A percentile compares a stretch with the other conserved stretches of the same genome.
Evolutionary conservation across 2,797 vertebrate species (phyloP).

Genomic region (Dryobates pubescens): DNA sequence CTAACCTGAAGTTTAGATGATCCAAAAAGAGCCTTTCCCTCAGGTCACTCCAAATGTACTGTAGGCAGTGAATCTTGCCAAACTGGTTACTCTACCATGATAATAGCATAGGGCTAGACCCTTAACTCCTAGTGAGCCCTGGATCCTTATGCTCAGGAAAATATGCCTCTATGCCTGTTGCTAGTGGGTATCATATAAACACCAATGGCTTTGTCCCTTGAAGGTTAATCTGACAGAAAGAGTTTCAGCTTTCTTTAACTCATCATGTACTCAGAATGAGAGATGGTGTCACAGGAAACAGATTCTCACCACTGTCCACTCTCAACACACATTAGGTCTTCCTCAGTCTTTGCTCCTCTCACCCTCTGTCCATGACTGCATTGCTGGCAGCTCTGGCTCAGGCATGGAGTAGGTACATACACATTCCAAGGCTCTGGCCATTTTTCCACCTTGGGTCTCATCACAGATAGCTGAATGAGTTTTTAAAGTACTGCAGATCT

Average conservation of each 20-base stretch:
- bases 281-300: neutral
- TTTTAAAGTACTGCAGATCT: neutral
- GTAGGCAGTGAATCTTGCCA: neutral
- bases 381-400: neutral
- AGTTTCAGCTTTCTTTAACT: neutral
- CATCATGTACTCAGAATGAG: neutral
- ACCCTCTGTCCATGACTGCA: accelerated
- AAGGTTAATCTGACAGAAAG: accelerated
- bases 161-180: neutral
- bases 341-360: neutral
- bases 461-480: neutral
- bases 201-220: neutral
- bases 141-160: neutral
- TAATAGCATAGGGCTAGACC: accelerated
- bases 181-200: neutral
- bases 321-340: neutral
- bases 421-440: neutral
- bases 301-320: neutral
- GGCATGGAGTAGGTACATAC: neutral
- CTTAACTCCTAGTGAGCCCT: neutral
- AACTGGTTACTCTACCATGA: accelerated
- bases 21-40: neutral
- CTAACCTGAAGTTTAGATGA: neutral
- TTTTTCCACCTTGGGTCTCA: neutral
- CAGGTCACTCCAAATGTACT: neutral